These are phyloP conservation scores for Valencia hispanica DNA, from an alignment of 2,797 vertebrate genomes.

Conservation along the genomic window DNA sequence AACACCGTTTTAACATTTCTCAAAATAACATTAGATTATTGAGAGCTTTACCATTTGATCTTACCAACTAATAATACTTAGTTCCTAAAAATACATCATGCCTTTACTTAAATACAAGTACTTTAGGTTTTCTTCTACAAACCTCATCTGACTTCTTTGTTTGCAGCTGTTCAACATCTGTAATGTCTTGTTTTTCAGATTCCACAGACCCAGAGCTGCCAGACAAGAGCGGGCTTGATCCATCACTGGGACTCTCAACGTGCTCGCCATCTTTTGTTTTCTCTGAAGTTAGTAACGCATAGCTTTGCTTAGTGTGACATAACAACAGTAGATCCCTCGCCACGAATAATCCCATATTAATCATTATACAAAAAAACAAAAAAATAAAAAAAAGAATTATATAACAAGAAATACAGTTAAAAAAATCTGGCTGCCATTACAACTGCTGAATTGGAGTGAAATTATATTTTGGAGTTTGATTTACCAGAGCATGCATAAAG, in stretches of 20 bases:
- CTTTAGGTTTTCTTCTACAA: slow-evolving; percentile 26
- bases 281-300: slow-evolving; percentile 57
- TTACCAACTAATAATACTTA: no score
- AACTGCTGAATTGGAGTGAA: background rate
- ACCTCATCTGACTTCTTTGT: slow-evolving; percentile 85
- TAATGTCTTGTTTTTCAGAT: slow-evolving; percentile 76
- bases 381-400: background rate
- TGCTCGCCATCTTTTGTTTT: slow-evolving; percentile 83
- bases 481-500: background rate
- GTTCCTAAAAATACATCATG: background rate
- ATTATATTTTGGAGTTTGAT: background rate
- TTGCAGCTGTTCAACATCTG: slow-evolving; percentile 76
- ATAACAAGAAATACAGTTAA: background rate
- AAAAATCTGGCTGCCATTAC: background rate
- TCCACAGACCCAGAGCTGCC: slow-evolving; percentile 76
- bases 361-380: background rate
- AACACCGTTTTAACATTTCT: background rate
- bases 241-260: slow-evolving; percentile 80
- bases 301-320: background rate
- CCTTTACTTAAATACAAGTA: background rate
- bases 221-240: slow-evolving; percentile 72
- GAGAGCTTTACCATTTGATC: background rate
- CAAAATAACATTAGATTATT: background rate
- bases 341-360: background rate
- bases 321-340: background rate